Percentiles rank a stretch among this genome's conserved stretches.
phyloP scores from a whole-genome alignment of 2,113 vertebrate genomes.

The Suncus etruscus region DNA sequence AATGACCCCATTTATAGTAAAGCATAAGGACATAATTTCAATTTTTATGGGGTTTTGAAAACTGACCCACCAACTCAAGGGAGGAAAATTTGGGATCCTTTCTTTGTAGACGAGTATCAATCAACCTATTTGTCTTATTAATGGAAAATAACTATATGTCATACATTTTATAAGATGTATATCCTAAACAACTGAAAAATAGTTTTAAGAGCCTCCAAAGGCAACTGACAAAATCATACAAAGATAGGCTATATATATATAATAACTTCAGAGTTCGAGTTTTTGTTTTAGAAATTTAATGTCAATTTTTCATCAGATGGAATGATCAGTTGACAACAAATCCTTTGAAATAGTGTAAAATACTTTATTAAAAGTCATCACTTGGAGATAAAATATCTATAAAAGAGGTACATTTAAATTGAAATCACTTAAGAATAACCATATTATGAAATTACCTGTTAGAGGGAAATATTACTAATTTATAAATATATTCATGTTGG shows the following conservation, averaged over 20 bases:
- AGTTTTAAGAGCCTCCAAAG: background rate
- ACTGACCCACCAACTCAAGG: background rate
- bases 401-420: constrained; percentile 32
- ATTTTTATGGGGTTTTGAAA: constrained; percentile 15
- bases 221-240: background rate
- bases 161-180: background rate
- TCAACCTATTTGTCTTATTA: background rate
- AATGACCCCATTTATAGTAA: background rate
- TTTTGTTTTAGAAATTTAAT: background rate
- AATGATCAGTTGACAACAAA: background rate
- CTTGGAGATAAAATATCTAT: background rate
- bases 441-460: constrained; percentile 15
- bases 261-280: background rate
- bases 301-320: constrained; percentile 43
- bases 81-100: background rate
- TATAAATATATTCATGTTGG: background rate
- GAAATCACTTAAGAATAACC: constrained; percentile 31
- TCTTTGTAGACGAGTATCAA: background rate
- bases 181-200: background rate
- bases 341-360: constrained; percentile 25
- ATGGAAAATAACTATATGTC: background rate
- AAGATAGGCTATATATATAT: background rate
- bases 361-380: background rate
- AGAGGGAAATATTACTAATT: constrained; percentile 18
- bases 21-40: background rate